These are phyloP conservation scores for Phoronis australis DNA, from an alignment of 2,888 invertebrate species.

Conservation along the genomic window DNA sequence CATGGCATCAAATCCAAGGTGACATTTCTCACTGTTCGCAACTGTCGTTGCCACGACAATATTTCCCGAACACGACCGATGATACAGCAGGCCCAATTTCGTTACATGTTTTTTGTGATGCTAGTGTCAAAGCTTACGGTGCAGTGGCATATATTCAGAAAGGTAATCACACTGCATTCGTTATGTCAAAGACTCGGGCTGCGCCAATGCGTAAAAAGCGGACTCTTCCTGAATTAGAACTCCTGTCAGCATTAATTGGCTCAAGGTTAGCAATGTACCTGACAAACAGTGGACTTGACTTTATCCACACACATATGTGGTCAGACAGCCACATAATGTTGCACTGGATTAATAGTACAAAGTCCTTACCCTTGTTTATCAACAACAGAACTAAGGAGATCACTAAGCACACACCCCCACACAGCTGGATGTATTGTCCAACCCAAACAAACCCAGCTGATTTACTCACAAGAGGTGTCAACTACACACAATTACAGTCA, in stretches of 20 bases:
- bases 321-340: slow-evolving; percentile 1
- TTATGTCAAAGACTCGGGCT: background rate
- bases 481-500: background rate
- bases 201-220: background rate
- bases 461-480: background rate
- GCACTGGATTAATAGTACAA: background rate
- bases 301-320: slow-evolving; percentile 1
- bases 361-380: background rate
- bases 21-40: no score
- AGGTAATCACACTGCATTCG: no score
- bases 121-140: no score
- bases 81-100: no score
- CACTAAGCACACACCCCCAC: background rate
- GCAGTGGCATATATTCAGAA: no score
- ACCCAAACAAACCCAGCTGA: slow-evolving; percentile 1
- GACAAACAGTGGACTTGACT: background rate
- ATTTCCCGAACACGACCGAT: no score
- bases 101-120: no score
- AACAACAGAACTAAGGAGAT: background rate
- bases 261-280: background rate
- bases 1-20: no score
- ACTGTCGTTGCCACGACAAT: no score
- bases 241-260: background rate
- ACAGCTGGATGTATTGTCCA: background rate
- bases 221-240: background rate